A percentile compares a stretch with the other conserved stretches of the same genome.
Evolutionary conservation across 2,888 invertebrate genomes (phyloP).

Genomic region (Ichneumoninae sp.): DNA sequence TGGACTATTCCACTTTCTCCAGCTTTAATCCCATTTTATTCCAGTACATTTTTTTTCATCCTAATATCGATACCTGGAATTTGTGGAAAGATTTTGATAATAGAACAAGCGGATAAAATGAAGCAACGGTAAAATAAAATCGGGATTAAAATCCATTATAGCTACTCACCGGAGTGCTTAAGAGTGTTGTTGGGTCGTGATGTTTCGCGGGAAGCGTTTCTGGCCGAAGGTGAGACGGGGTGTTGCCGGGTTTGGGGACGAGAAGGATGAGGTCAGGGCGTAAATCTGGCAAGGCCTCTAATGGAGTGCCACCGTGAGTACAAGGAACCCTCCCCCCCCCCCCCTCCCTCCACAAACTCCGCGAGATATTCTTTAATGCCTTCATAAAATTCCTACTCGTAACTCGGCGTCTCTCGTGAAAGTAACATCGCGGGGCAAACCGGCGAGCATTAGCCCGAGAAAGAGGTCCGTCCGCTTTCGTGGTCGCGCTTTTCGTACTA

Average conservation of each 20-base stretch:
- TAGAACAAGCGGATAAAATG: not conserved
- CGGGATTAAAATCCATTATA: constrained; percentile 52
- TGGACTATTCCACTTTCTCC: not conserved
- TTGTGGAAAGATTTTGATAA: not conserved
- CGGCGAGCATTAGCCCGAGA: constrained; percentile 56
- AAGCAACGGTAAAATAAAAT: constrained; percentile 34
- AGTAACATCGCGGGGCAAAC: constrained; percentile 37
- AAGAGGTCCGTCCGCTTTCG: constrained; percentile 43
- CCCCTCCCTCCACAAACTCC: constrained; percentile 47
- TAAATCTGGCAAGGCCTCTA: constrained; percentile 62
- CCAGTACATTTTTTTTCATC: not conserved
- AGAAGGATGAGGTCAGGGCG: constrained; percentile 28
- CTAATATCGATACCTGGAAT: not conserved
- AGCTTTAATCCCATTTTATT: not conserved
- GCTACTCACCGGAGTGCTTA: constrained; percentile 25
- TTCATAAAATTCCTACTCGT: constrained; percentile 73
- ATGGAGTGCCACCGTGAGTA: constrained; percentile 60
- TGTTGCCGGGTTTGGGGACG: constrained; percentile 6
- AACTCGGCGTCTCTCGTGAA: constrained; percentile 61
- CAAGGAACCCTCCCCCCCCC: constrained; percentile 19
- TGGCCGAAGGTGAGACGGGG: constrained; percentile 48
- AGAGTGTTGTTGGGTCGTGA: constrained; percentile 1
- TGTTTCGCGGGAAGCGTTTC: constrained; percentile 23
- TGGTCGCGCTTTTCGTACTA: constrained; percentile 48
- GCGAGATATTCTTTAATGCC: constrained; percentile 74